Conservation (phyloP, 2,797 vertebrate species). For the Yasuhikotakia modesta region DNA sequence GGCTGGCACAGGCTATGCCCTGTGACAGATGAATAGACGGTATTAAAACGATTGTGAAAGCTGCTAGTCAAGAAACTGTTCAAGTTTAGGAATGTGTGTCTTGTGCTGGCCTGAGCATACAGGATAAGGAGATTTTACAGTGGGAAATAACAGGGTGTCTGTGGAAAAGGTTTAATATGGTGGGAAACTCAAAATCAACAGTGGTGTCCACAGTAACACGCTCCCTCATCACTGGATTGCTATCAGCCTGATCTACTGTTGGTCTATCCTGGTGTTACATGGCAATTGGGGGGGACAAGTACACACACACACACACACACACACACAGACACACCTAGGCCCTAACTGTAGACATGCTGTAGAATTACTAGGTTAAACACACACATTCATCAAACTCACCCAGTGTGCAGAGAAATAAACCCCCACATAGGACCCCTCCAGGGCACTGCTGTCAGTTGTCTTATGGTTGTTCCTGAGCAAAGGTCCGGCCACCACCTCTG, state of each 20-base stretch:
- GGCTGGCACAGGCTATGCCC: constrained; percentile 10
- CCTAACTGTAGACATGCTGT: background rate
- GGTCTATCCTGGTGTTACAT: no score
- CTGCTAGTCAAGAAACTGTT: constrained; percentile 9
- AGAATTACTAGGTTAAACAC: background rate
- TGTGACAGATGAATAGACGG: background rate
- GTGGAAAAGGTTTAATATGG: constrained; percentile 24
- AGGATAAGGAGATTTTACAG: background rate
- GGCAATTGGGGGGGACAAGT: background rate
- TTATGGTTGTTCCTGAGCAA: constrained; percentile 90
- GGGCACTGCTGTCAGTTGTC: constrained; percentile 85
- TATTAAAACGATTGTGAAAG: background rate
- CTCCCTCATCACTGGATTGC: background rate
- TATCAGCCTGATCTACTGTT: constrained; percentile 13
- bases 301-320: no score
- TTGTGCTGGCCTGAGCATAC: background rate
- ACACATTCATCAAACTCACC: constrained; percentile 80
- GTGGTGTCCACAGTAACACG: background rate
- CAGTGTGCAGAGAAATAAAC: constrained; percentile 99
- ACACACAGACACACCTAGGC: background rate
- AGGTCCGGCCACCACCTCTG: constrained; percentile 92
- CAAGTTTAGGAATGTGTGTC: background rate
- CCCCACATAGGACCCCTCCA: constrained; percentile 94
- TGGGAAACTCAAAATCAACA: constrained; percentile 7
- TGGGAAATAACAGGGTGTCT: constrained; percentile 13